Percentiles rank a stretch among this genome's conserved stretches.
phyloP scores from a whole-genome alignment of 1,140 invertebrate species.

The Brachionus koreanus region DNA sequence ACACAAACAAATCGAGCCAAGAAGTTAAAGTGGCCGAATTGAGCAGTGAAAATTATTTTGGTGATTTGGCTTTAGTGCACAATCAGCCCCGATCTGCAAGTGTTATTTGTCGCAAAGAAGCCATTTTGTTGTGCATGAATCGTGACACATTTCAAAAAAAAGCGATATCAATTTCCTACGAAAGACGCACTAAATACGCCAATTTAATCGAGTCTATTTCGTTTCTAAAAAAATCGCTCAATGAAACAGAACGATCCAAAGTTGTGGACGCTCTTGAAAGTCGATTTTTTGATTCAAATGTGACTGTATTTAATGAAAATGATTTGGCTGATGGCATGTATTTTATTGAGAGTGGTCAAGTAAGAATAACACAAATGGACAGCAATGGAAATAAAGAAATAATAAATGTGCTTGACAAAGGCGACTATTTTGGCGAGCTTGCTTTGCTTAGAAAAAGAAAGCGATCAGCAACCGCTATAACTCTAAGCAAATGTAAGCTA shows the following conservation, averaged over 20 bases:
- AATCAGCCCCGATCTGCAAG: conserved; percentile 89
- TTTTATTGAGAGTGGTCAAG: conserved; percentile 81
- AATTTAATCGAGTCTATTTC: conserved; percentile 72
- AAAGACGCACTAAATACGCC: conserved; percentile 92
- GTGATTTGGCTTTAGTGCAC: conserved; percentile 86
- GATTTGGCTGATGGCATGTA: conserved; percentile 88
- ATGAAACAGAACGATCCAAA: conserved; percentile 84
- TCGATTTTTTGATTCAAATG: conserved; percentile 68
- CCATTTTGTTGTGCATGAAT: conserved; percentile 65
- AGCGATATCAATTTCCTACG: conserved; percentile 86
- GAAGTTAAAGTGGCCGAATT: conserved; percentile 63
- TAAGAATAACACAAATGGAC: conserved; percentile 63
- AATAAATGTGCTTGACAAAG: conserved; percentile 48
- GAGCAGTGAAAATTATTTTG: conserved; percentile 79
- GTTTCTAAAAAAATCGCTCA: conserved; percentile 66
- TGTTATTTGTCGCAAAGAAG: conserved; percentile 65
- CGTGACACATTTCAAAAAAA: conserved; percentile 89
- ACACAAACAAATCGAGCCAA: conserved; percentile 54
- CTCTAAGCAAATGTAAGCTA: conserved; percentile 54
- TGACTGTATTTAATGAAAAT: conserved; percentile 77
- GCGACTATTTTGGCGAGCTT: conserved; percentile 52
- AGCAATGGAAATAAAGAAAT: conserved; percentile 49
- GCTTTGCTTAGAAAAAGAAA: background rate
- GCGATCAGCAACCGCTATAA: background rate
- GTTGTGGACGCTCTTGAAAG: conserved; percentile 86